phyloP scores from a whole-genome alignment of 1,140 invertebrate genomes.

The Steinernema feltiae region DNA sequence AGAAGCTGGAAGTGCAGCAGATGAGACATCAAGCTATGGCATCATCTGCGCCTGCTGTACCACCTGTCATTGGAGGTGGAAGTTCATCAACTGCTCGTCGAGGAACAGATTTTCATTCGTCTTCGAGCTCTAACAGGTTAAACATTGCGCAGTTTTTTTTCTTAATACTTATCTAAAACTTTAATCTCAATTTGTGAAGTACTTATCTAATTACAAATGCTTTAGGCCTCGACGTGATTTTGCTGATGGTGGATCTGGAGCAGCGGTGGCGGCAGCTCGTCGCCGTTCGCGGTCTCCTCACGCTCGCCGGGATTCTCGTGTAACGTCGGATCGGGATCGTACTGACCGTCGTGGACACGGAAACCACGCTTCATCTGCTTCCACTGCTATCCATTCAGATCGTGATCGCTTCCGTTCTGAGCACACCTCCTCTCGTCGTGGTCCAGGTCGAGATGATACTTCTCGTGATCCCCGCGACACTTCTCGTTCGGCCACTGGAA shows the following conservation, averaged over 20 bases:
- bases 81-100: too few species aligned
- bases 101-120: not conserved
- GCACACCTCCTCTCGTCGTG: not conserved
- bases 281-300: not conserved
- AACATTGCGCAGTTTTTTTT: not conserved
- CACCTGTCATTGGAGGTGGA: too few species aligned
- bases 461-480: not conserved
- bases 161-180: too few species aligned
- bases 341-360: not conserved
- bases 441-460: not conserved
- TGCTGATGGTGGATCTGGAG: not conserved
- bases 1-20: slow-evolving; percentile 4
- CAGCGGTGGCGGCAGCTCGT: not conserved
- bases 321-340: not conserved
- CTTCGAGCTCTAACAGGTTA: not conserved
- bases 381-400: not conserved
- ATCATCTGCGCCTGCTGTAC: not conserved
- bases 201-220: not conserved
- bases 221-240: not conserved
- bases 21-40: not conserved
- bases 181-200: not conserved
- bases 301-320: not conserved
- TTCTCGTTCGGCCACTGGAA: slow-evolving; percentile 1
- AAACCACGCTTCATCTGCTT: not conserved
- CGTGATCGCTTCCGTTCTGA: not conserved